Conservation (phyloP, 2,888 invertebrate genomes). For the Laspeyria flexula region DNA sequence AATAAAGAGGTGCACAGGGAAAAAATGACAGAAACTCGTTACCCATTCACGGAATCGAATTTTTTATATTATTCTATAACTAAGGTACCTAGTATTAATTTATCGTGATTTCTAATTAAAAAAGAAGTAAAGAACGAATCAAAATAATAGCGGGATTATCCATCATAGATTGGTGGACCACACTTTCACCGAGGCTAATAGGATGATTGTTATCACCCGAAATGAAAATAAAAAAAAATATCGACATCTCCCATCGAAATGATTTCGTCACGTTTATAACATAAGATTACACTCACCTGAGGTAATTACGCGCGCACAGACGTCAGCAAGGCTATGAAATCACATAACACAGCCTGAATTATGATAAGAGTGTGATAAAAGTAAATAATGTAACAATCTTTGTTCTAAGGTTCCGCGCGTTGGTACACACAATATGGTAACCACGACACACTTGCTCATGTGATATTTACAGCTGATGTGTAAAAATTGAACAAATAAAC, state of each 20-base stretch:
- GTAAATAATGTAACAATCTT: conserved; percentile 62
- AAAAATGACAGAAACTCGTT: conserved; percentile 36
- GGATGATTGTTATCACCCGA: conserved; percentile 49
- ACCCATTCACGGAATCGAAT: conserved; percentile 25
- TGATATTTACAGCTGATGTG: conserved; percentile 47
- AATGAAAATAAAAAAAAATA: conserved; percentile 32
- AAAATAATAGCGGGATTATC: conserved; percentile 51
- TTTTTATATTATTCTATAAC: conserved; percentile 25
- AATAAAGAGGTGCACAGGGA: not conserved
- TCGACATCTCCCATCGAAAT: conserved; percentile 22
- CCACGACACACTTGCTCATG: conserved; percentile 54
- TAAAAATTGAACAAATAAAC: conserved; percentile 50
- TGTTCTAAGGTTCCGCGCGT: conserved; percentile 53
- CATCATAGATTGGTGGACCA: conserved; percentile 35
- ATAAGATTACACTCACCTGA: conserved; percentile 60
- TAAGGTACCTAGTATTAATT: no score
- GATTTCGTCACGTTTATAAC: conserved; percentile 38
- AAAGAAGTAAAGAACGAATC: conserved; percentile 39
- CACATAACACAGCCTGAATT: conserved; percentile 58
- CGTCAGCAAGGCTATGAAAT: conserved; percentile 62
- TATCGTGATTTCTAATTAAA: conserved; percentile 29
- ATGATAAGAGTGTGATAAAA: conserved; percentile 64
- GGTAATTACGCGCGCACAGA: conserved; percentile 54
- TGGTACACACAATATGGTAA: conserved; percentile 60
- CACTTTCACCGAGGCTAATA: conserved; percentile 54